Conservation (phyloP, 2,888 invertebrate species). For the Volucella bombylans region DNA sequence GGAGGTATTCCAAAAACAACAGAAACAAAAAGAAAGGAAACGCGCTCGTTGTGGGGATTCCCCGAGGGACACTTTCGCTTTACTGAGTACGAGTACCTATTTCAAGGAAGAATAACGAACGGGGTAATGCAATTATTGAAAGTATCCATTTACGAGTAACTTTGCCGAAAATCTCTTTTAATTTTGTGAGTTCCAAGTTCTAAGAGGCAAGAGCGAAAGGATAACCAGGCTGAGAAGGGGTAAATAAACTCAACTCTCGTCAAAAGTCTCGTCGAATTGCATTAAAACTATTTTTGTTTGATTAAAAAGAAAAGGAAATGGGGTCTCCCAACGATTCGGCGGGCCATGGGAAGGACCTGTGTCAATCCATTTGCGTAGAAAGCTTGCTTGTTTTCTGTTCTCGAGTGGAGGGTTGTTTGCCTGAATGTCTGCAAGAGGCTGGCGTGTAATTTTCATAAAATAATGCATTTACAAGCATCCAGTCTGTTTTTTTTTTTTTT, state of each 20-base stretch:
- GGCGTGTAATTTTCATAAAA: constrained; percentile 68
- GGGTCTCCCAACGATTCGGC: neutral
- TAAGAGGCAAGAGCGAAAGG: neutral
- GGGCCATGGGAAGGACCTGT: constrained; percentile 46
- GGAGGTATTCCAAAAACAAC: constrained; percentile 19
- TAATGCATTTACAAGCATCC: constrained; percentile 54
- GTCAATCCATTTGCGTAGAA: constrained; percentile 71
- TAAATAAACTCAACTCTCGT: constrained; percentile 69
- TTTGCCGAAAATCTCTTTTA: constrained; percentile 71
- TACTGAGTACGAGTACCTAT: constrained; percentile 12
- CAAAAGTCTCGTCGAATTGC: constrained; percentile 73
- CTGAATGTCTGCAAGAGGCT: constrained; percentile 59
- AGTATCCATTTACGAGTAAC: constrained; percentile 67
- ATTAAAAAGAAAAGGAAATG: constrained; percentile 47
- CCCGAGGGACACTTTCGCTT: constrained; percentile 62
- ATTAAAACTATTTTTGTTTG: constrained; percentile 74
- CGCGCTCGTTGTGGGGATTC: constrained; percentile 51
- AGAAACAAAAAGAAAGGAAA: constrained; percentile 21
- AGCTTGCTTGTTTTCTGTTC: constrained; percentile 49
- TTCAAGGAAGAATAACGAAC: constrained; percentile 52
- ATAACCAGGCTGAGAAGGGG: neutral
- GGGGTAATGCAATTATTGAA: constrained; percentile 73
- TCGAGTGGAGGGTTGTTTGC: constrained; percentile 64
- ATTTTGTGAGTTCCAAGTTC: constrained; percentile 34
- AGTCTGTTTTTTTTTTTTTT: too few species aligned